Conservation (phyloP, 2,888 invertebrate genomes). For the Craniophora ligustri region DNA sequence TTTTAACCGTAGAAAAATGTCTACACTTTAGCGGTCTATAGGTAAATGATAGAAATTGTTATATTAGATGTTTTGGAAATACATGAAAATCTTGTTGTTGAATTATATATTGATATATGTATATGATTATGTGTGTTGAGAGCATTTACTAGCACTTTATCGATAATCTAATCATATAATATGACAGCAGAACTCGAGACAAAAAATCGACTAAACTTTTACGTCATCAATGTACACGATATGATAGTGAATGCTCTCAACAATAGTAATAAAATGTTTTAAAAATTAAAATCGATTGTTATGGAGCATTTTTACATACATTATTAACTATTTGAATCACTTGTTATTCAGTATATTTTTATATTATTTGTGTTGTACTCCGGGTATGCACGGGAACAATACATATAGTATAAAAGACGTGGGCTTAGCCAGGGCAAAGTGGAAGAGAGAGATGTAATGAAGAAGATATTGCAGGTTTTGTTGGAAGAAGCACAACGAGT, state of each 20-base stretch:
- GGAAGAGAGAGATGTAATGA: no score
- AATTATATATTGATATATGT: conserved; percentile 56
- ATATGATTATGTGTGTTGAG: conserved; percentile 35
- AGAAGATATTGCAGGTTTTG: no score
- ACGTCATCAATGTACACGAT: no score
- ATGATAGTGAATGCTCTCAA: conserved; percentile 51
- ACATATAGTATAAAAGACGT: conserved; percentile 13
- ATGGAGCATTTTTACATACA: conserved; percentile 61
- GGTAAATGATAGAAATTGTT: conserved; percentile 72
- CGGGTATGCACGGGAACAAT: neutral
- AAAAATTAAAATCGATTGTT: conserved; percentile 61
- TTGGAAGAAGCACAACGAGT: no score
- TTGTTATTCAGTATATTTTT: conserved; percentile 60
- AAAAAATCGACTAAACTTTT: no score
- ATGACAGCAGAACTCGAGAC: no score
- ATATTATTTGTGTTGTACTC: conserved; percentile 34
- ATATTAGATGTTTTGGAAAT: conserved; percentile 71
- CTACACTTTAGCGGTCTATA: conserved; percentile 68
- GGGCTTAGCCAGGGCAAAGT: conserved; percentile 24
- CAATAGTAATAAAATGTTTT: conserved; percentile 41
- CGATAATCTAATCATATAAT: no score
- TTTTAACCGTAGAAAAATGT: conserved; percentile 56
- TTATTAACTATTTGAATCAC: conserved; percentile 58
- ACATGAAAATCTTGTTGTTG: conserved; percentile 77
- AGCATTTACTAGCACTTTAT: conserved; percentile 36